phyloP scores from a whole-genome alignment of 2,888 invertebrate genomes.

The Campopleginae sp. region DNA sequence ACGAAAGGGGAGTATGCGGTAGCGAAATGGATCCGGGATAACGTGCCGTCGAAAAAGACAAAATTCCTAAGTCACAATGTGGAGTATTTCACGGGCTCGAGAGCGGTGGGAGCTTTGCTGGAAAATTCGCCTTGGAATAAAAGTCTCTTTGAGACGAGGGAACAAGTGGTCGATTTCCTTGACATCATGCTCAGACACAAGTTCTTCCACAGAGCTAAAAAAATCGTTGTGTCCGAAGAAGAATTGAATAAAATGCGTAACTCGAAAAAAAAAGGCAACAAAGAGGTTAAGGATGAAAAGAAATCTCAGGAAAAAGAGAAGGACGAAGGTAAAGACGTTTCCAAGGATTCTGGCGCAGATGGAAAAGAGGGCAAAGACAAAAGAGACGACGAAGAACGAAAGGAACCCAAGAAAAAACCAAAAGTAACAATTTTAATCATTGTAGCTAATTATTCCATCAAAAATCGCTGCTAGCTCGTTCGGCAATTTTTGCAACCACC shows the following conservation, averaged over 20 bases:
- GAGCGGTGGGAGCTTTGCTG: slow-evolving; percentile 96
- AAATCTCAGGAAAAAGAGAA: slow-evolving; percentile 84
- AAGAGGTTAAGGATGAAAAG: slow-evolving; percentile 74
- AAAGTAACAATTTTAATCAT: slow-evolving; percentile 76
- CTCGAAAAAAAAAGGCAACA: slow-evolving; percentile 84
- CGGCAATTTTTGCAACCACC: not conserved
- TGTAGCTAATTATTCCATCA: no score
- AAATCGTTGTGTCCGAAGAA: slow-evolving; percentile 86
- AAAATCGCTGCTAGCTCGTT: not conserved
- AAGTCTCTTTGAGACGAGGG: slow-evolving; percentile 92
- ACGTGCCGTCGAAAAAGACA: slow-evolving; percentile 97
- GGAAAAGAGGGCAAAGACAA: slow-evolving; percentile 83
- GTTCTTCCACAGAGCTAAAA: slow-evolving; percentile 97
- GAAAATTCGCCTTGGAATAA: slow-evolving; percentile 94
- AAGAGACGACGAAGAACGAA: slow-evolving; percentile 84
- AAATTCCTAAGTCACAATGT: slow-evolving; percentile 98
- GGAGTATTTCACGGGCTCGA: slow-evolving; percentile 97
- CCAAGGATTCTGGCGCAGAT: slow-evolving; percentile 81
- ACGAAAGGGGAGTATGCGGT: slow-evolving; percentile 96
- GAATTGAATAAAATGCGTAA: slow-evolving; percentile 84
- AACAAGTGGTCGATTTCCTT: slow-evolving; percentile 92
- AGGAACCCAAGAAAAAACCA: slow-evolving; percentile 85
- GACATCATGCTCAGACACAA: slow-evolving; percentile 95
- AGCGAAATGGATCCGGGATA: slow-evolving; percentile 97
- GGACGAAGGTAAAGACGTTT: slow-evolving; percentile 79